Evolutionary conservation across 2,797 vertebrate genomes (phyloP).

Genomic region (Sebastes vulpes): DNA sequence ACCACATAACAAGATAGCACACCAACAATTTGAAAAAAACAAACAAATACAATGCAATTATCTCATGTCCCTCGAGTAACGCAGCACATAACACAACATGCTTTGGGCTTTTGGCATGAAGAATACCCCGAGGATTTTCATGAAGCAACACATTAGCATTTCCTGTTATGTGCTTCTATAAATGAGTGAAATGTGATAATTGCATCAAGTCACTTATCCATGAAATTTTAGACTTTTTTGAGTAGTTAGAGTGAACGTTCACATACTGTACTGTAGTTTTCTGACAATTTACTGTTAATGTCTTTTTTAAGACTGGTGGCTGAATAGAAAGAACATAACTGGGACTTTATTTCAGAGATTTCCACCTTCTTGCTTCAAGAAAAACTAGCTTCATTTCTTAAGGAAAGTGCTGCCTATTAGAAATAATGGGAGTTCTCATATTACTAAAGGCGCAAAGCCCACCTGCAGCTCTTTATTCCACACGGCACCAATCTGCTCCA

Average conservation of each 20-base stretch:
- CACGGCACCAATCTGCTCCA: background rate
- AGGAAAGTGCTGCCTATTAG: background rate
- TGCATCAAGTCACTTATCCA: background rate
- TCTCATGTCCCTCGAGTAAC: conserved; percentile 20
- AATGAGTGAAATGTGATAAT: conserved; percentile 34
- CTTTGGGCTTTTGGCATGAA: conserved; percentile 13
- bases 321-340: background rate
- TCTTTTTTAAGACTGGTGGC: background rate
- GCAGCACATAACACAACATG: background rate
- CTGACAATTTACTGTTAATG: background rate
- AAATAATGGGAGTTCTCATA: background rate
- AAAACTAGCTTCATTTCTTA: background rate
- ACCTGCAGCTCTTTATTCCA: conserved; percentile 8
- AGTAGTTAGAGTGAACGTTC: background rate
- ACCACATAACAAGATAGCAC: background rate
- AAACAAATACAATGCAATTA: conserved; percentile 18
- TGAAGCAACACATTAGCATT: conserved; percentile 6
- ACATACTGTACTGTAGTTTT: background rate
- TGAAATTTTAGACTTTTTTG: background rate
- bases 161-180: conserved; percentile 1
- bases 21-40: background rate
- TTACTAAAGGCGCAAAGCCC: background rate
- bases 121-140: background rate
- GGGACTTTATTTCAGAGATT: background rate
- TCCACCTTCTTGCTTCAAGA: background rate